Evolutionary conservation across 2,888 invertebrate genomes (phyloP), one percentile per base, ranked within the genome.

Genomic region (Thecophora atra): DNA sequence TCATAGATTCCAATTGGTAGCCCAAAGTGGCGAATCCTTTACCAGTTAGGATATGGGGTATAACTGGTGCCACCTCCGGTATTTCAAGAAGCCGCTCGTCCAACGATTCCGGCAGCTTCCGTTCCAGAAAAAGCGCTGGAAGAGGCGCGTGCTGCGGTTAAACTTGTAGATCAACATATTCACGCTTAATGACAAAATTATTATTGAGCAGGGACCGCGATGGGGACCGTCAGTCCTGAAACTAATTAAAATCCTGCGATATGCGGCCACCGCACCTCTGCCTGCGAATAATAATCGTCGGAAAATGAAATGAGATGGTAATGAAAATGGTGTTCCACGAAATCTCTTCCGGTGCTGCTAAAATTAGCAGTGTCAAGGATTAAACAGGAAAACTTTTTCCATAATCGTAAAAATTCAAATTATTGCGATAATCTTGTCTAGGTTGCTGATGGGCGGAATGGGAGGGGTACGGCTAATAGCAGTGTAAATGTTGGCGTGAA

Each of bases 101-200:
- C 54, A n/a, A 8, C 17, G 37, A 37, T 70, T 11, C 28, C 17
- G 37, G 24, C 37, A 44, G 24, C 28, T 28, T 37, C 58, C 44
- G 26, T 28, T 58, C 58, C 15, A 24, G 21, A 54, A 37, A 11
- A 37, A 37, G 21, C 52, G 58, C 44, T 17, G 42, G 26, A 54
- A 54, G 54, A 15, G 54, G 26, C 63, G 63, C 70, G 64, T 42
- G 64, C 64, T 64, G 64, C 70, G 70, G 64, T 70, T 70, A 70
- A 70, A 70, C 56, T 37, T 64, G 56, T 70, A 64, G 64, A 52
- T 70, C 64, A 64, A 64, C 71, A 65, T 71, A 71, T 71, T 71
- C 65, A 47, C 71, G 47, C 65, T 65, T 71, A 71, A 71, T 71
- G 71, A 71, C 71, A 65, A 65, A 65, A 71, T 65, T 58, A 71